Evolutionary conservation across 2,888 invertebrate genomes (phyloP).

Genomic region (Oasisia sp.): DNA sequence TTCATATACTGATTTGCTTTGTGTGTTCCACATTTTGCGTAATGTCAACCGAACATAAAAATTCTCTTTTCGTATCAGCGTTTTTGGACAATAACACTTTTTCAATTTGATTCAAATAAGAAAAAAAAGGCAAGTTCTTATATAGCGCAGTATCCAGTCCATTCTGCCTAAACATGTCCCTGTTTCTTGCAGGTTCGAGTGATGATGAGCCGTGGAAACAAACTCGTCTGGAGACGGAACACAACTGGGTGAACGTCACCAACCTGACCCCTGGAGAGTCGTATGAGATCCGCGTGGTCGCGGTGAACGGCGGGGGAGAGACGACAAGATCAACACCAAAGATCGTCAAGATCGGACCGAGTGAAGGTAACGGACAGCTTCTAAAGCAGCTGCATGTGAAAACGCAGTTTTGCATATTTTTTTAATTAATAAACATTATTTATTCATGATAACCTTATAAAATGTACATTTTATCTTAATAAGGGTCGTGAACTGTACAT

Average conservation of each 20-base stretch:
- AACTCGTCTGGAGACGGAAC: conserved; percentile 71
- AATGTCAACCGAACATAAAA: too few species aligned
- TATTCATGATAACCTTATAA: too few species aligned
- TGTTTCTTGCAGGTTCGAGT: neutral
- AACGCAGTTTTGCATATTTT: neutral
- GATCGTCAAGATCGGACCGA: conserved; percentile 29
- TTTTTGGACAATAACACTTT: too few species aligned
- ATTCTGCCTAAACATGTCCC: neutral
- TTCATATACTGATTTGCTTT: too few species aligned
- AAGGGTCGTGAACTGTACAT: too few species aligned
- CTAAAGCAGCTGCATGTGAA: neutral
- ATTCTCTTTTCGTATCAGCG: too few species aligned
- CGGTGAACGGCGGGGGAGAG: conserved; percentile 79
- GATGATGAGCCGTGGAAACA: conserved; percentile 76
- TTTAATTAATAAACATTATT: too few species aligned
- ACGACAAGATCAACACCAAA: conserved; percentile 33
- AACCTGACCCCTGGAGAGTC: conserved; percentile 83
- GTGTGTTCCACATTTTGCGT: too few species aligned
- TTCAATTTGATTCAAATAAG: too few species aligned
- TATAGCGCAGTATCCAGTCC: neutral
- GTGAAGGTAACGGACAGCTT: conserved; percentile 17
- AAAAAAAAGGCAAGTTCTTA: too few species aligned
- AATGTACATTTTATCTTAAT: too few species aligned
- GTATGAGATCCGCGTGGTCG: conserved; percentile 89
- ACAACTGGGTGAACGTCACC: conserved; percentile 70